These are phyloP conservation scores for Taurulus bubalis DNA, from an alignment of 2,113 vertebrate genomes.

Conservation along the genomic window DNA sequence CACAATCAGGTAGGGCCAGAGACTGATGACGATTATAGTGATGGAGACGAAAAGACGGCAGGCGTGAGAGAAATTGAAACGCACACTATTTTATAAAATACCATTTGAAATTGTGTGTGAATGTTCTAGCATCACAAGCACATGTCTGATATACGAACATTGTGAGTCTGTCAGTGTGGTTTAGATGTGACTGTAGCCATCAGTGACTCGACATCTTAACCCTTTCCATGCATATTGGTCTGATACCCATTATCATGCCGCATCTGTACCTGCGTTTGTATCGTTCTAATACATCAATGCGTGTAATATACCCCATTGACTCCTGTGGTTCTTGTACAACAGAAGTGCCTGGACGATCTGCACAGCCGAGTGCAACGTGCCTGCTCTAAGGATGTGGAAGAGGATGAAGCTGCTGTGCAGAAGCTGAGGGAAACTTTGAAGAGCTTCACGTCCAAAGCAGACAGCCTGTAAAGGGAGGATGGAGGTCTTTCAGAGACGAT, in stretches of 20 bases:
- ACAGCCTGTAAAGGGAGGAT: conserved; percentile 22
- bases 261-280: not conserved
- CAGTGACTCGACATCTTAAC: no score
- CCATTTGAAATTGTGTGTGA: not conserved
- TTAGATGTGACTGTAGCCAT: no score
- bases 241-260: not conserved
- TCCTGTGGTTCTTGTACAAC: conserved; percentile 18
- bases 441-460: conserved; percentile 63
- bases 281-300: not conserved
- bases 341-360: conserved; percentile 78
- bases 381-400: conserved; percentile 71
- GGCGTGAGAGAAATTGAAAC: conserved; percentile 87
- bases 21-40: conserved; percentile 97
- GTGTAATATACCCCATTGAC: not conserved
- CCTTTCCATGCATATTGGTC: not conserved
- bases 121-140: not conserved
- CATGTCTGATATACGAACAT: not conserved
- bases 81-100: not conserved
- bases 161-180: not conserved
- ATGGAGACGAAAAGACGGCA: conserved; percentile 91
- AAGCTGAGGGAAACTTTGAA: conserved; percentile 67
- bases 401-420: conserved; percentile 68
- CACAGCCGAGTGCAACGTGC: conserved; percentile 68
- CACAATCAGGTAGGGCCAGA: conserved; percentile 93
- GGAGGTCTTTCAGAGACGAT: not conserved